phyloP scores from a whole-genome alignment of 2,888 invertebrate species.

The Eulithis testata region DNA sequence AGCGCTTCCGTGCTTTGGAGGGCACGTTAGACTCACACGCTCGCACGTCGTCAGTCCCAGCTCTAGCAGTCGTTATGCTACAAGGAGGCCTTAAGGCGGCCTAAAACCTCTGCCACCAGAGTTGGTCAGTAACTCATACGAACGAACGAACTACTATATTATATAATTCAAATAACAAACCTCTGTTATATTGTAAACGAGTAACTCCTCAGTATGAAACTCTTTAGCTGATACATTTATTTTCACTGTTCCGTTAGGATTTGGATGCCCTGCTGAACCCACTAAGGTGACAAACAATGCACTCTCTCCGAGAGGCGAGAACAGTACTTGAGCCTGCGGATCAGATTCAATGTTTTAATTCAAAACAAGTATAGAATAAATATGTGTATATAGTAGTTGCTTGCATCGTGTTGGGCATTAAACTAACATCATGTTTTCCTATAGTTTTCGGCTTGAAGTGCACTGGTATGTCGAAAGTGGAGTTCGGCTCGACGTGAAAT shows the following conservation, averaged over 20 bases:
- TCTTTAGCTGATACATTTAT: constrained; percentile 67
- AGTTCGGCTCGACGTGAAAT: constrained; percentile 71
- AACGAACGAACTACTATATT: too few relatives aligned
- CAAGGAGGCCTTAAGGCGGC: too few relatives aligned
- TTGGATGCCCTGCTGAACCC: constrained; percentile 63
- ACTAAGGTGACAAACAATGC: constrained; percentile 64
- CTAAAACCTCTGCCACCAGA: too few relatives aligned
- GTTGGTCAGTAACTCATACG: too few relatives aligned
- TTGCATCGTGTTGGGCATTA: neutral
- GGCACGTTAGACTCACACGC: too few relatives aligned
- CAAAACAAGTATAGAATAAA: neutral
- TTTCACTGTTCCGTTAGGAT: constrained; percentile 65
- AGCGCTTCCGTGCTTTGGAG: too few relatives aligned
- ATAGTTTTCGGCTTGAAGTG: constrained; percentile 72
- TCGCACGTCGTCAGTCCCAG: too few relatives aligned
- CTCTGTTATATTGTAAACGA: constrained; percentile 74
- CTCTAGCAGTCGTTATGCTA: too few relatives aligned
- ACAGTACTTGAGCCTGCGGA: constrained; percentile 67
- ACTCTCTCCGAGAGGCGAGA: constrained; percentile 72
- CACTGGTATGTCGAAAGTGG: constrained; percentile 69
- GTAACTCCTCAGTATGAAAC: constrained; percentile 58
- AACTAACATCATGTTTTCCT: constrained; percentile 69
- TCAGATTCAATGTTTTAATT: neutral
- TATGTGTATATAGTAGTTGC: too few relatives aligned
- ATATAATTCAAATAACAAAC: constrained; percentile 34